Conservation (phyloP, 2,113 vertebrate genomes). For the Gymnobelideus leadbeateri region DNA sequence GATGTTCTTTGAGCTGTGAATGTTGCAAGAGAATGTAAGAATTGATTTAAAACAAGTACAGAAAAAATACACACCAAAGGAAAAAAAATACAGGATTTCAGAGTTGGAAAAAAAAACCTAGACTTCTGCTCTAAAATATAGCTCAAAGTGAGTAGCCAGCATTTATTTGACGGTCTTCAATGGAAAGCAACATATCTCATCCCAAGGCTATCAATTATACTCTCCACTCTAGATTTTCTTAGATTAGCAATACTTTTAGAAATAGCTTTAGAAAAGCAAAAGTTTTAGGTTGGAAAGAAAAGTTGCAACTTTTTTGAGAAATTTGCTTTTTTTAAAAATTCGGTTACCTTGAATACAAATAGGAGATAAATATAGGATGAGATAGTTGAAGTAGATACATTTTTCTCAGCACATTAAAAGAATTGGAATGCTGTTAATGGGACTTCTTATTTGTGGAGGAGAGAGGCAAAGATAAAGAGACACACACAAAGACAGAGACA, state of each 20-base stretch:
- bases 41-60: not conserved
- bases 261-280: not conserved
- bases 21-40: not conserved
- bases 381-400: not conserved
- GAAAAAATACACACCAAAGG: not conserved
- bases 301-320: not conserved
- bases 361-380: not conserved
- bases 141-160: not conserved
- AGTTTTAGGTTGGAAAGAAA: not conserved
- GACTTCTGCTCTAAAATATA: not conserved
- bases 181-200: not conserved
- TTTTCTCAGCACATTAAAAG: not conserved
- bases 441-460: not conserved
- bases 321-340: not conserved
- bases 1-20: slow-evolving; percentile 10
- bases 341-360: not conserved
- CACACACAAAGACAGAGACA: not conserved
- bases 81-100: not conserved
- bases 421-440: not conserved
- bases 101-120: not conserved
- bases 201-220: not conserved
- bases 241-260: not conserved
- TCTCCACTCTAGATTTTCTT: not conserved
- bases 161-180: not conserved
- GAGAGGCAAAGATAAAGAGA: not conserved